Evolutionary conservation across 2,113 vertebrate genomes (phyloP), one percentile per base, ranked within the genome.

Genomic region (Dendropsophus ebraccatus): DNA sequence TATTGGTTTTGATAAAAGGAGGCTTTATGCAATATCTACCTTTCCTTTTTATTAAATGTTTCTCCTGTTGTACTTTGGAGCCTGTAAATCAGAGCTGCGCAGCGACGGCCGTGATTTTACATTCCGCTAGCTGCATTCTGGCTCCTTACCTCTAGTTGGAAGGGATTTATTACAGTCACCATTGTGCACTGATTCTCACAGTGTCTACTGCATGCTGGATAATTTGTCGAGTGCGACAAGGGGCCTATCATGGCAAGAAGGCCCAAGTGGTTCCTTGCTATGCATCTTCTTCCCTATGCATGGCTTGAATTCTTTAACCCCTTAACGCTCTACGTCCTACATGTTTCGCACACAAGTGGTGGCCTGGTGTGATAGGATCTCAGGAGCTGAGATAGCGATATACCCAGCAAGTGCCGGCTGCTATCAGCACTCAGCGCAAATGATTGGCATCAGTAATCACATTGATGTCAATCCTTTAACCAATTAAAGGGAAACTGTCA

Each of bases 1-100:
- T 65, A 65, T 65, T 65, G n/a, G 60, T 65, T 65, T 65, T 65
- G 60, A 65, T 62, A 28, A 62, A 62, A 13, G n/a, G 58, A 28
- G n/a, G 58, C n/a, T 62, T 62, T 62, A 62, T 62, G 58, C 58
- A 23, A 62, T 65, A 28, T 65, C 60, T 65, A 30, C n/a, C 60
- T 7, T 11, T 9, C n/a, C 60, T 28, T 65, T 23, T 16, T 30
- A 65, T 65, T 65, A 65, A 28, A 65, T 65, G 60, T 65, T n/a
- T 65, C 60, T 30, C 25, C 60, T 65, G n/a, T 30, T 30, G 60
- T 65, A 65, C 60, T 65, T 65, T 65, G 28, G 25, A 14, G 60
- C 25, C 25, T 30, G 60, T 65, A 65, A 65, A 65, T 65, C 60
- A 65, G 60, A 62, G 23, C 1, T n/a, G 13, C n/a, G n/a, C 58